Base-by-base conservation (phyloP, 2,113 vertebrate genomes). In the Gnathonemus longibarbis region DNA sequence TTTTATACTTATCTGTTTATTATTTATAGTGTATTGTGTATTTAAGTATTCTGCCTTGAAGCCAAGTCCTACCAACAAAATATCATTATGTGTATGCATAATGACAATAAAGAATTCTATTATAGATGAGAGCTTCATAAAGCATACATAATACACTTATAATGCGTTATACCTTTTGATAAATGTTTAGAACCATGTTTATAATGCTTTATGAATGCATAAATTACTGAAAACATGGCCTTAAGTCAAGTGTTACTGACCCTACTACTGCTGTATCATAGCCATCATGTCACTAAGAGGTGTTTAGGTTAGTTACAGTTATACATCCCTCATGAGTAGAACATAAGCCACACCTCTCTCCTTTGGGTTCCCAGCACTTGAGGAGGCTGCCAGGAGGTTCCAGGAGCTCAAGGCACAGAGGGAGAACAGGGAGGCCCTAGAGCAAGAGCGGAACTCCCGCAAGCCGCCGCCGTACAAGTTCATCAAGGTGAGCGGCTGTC, bases 361-460 rank as follows among this genome's bases (percentile, higher is more conserved):
- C 48, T 42, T 13, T n/a, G 15, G 48, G 46, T 89, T 46, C 19
- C 2, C 92, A 99, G 98, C 98, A 91, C 96, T 99, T 90, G 98
- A 99, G 94, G 98, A 99, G 95, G 98, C 98, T 24, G 98, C 98
- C 19, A 97, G 97, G 91, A 95, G 98, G 91, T 99, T 99, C 96
- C 98, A 98, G 94, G 98, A 99, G 93, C 94, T 99, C 80, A 99
- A 98, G 96, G 97, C 98, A 89, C 97, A 99, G 94, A 97, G 98
- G 93, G 98, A 99, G 94, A 98, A 97, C 94, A 98, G 97, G 95
- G 98, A 99, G 94, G 98, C 98, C 62, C 93, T 99, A 2, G 98
- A 99, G 93, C 96, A 96, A 89, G 98, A 99, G 91, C 97, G 98
- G 90, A 98, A 96, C 94, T 98, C 98, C 77, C 97, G 97, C 91